These are phyloP conservation scores for Sogatella furcifera DNA, from an alignment of 1,140 invertebrate species.

Conservation along the genomic window DNA sequence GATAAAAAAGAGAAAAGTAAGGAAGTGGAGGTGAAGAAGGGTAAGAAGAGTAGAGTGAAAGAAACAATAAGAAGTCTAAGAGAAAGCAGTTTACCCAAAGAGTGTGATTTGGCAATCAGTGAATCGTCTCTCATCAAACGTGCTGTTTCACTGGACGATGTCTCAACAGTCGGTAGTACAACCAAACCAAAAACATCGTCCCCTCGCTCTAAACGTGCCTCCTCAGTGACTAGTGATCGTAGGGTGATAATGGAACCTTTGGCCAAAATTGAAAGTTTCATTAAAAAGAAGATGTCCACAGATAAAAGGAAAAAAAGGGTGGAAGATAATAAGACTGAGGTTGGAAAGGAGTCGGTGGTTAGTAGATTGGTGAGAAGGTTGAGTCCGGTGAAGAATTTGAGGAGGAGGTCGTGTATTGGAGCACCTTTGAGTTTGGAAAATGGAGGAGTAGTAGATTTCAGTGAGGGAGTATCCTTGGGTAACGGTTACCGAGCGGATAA, in stretches of 20 bases:
- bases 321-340: no score
- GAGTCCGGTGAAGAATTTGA: no score
- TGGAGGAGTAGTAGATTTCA: no score
- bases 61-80: constrained; percentile 31
- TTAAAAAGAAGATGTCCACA: background rate
- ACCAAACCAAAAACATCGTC: constrained; percentile 20
- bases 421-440: no score
- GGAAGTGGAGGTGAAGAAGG: constrained; percentile 20
- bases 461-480: no score
- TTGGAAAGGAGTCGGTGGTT: no score
- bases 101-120: constrained; percentile 22
- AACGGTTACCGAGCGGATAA: no score
- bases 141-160: constrained; percentile 54
- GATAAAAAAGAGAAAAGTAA: constrained; percentile 13
- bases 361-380: no score
- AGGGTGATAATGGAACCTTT: constrained; percentile 52
- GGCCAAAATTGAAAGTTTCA: background rate
- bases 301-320: background rate
- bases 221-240: constrained; percentile 47
- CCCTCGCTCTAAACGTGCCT: constrained; percentile 35
- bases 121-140: constrained; percentile 50
- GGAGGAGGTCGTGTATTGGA: no score
- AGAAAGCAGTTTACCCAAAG: constrained; percentile 35
- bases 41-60: constrained; percentile 29
- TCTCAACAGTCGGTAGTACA: constrained; percentile 29